These are phyloP conservation scores for Lathronympha strigana DNA, from an alignment of 2,888 invertebrate genomes.

Conservation along the genomic window DNA sequence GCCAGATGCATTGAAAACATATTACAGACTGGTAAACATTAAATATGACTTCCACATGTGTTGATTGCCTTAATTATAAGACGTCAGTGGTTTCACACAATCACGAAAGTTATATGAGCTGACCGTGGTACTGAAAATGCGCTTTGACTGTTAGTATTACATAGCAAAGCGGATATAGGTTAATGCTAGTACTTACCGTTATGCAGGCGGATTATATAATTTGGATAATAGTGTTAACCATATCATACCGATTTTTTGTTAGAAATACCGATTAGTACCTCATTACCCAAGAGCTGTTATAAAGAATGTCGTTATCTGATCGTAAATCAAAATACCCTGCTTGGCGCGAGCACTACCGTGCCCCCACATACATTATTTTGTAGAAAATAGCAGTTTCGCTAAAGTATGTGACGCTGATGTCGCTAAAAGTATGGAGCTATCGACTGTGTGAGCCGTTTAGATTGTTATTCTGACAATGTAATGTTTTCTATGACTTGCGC, in stretches of 20 bases:
- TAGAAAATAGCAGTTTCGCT: background rate
- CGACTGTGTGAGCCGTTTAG: too few relatives aligned
- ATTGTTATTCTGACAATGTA: too few relatives aligned
- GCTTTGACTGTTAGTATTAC: background rate
- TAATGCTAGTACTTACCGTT: constrained; percentile 32
- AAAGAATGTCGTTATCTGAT: constrained; percentile 16
- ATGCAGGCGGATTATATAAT: constrained; percentile 5
- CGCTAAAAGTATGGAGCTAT: too few relatives aligned
- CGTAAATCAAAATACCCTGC: too few relatives aligned
- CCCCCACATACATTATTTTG: too few relatives aligned
- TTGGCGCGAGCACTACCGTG: too few relatives aligned
- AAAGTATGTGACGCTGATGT: too few relatives aligned
- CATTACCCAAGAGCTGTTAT: constrained; percentile 44
- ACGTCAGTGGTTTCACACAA: background rate
- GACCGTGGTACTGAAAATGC: background rate
- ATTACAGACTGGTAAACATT: too few relatives aligned
- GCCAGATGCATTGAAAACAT: too few relatives aligned
- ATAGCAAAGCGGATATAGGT: constrained; percentile 21
- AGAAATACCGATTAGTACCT: constrained; percentile 68
- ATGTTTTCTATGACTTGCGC: too few relatives aligned
- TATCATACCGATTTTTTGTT: constrained; percentile 15
- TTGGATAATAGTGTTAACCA: constrained; percentile 18
- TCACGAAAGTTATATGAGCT: background rate
- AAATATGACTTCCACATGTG: too few relatives aligned
- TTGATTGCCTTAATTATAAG: too few relatives aligned